Percentiles rank a stretch among this genome's conserved stretches.
phyloP scores from a whole-genome alignment of 2,113 vertebrate species.

The Engraulis encrasicolus region DNA sequence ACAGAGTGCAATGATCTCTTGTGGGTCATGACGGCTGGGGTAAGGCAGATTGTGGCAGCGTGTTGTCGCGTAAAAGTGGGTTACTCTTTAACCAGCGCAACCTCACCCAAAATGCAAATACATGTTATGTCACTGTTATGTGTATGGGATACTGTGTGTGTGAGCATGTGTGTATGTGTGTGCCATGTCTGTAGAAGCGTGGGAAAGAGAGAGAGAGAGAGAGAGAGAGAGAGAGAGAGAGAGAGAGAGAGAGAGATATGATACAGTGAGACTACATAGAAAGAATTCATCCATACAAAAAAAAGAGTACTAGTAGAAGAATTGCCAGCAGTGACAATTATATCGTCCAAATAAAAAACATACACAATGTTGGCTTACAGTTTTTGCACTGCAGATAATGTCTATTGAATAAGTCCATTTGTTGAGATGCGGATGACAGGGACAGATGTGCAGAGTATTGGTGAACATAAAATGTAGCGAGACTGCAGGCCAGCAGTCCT shows the following conservation, averaged over 20 bases:
- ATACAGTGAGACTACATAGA: no score
- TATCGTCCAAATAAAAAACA: background rate
- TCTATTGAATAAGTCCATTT: background rate
- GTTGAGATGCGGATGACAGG: no score
- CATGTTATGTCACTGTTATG: background rate
- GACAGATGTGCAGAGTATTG: no score
- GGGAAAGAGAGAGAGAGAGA: no score
- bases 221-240: no score
- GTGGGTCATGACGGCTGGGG: background rate
- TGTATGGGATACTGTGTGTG: no score
- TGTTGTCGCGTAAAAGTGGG: background rate
- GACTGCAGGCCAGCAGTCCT: no score
- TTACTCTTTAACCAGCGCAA: background rate
- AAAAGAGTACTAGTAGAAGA: no score
- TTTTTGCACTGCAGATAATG: background rate
- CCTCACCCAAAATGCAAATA: background rate
- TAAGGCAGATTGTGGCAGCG: background rate
- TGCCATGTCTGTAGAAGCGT: no score
- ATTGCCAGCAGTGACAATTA: background rate
- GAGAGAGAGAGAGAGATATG: no score
- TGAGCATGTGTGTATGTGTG: no score
- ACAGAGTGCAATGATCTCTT: slow-evolving; percentile 3
- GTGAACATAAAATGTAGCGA: no score
- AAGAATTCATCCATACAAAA: background rate
- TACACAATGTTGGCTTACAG: background rate